phyloP scores from a whole-genome alignment of 1,140 invertebrate species.

The Drosophila ironensis region DNA sequence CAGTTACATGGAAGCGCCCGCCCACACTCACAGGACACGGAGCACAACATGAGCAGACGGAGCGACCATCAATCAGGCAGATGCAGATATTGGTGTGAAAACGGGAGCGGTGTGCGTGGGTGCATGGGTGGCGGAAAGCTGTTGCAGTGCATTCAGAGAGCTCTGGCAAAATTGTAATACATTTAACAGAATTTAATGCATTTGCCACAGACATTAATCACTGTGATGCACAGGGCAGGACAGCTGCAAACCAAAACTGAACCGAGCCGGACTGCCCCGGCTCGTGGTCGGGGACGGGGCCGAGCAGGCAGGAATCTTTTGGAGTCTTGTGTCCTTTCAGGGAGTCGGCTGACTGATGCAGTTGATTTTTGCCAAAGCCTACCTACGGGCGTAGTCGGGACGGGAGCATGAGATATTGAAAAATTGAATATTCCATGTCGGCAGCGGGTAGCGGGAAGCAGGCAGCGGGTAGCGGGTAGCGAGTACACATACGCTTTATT shows the following conservation, averaged over 20 bases:
- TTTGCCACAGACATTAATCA: constrained; percentile 81
- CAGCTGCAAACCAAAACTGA: constrained; percentile 44
- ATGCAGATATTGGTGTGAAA: constrained; percentile 74
- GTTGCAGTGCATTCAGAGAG: constrained; percentile 11
- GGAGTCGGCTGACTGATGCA: constrained; percentile 47
- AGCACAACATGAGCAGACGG: constrained; percentile 45
- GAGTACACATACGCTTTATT: constrained; percentile 58
- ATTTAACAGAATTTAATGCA: constrained; percentile 81
- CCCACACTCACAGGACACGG: constrained; percentile 30
- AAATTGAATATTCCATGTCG: constrained; percentile 78
- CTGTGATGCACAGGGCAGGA: constrained; percentile 76
- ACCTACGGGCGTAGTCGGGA: constrained; percentile 25
- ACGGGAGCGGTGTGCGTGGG: constrained; percentile 2
- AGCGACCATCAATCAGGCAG: constrained; percentile 74
- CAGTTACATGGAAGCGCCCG: constrained; percentile 43
- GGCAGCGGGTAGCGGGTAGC: constrained; percentile 33
- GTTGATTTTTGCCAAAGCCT: constrained; percentile 73
- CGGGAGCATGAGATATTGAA: constrained; percentile 72
- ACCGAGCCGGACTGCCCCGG: constrained; percentile 2
- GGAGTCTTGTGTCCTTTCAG: constrained; percentile 30
- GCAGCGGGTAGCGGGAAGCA: constrained; percentile 30
- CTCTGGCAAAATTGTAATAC: constrained; percentile 79
- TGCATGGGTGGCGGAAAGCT: neutral
- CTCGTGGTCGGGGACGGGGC: neutral
- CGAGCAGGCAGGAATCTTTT: too few species aligned